Evolutionary conservation across 2,797 vertebrate genomes (phyloP), one percentile per base, ranked within the genome.

Genomic region (Phoebastria nigripes): DNA sequence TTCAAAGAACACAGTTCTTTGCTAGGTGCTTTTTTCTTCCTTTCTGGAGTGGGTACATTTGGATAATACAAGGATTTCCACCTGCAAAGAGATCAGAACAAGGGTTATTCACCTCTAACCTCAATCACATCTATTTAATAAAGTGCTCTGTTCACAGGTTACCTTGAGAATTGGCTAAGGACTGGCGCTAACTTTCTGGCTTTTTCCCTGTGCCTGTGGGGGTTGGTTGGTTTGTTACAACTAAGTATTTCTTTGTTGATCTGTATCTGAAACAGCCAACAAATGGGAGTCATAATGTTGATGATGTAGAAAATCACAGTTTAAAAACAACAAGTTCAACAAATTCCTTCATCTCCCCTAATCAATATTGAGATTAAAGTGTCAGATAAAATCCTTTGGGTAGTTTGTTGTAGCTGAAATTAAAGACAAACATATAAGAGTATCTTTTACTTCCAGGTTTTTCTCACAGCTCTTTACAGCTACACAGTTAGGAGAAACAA

Each of bases 281-380:
- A 71, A 95, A 86, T 63, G 26, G 37, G 70, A 88, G 41, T 83
- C 82, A 54, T 41, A 74, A 91, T 31, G 29, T 52, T 5, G 0
- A 7, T 73, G 47, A 52, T 44, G 67, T 41, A 87, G 79, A 90
- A 96, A 97, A 95, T 88, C 61, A 55, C 33, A 78, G 85, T 82
- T 93, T 71, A 78, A 90, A 94, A 88, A 22, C 37, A 92, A 72
- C 67, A 37, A 88, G 44, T 70, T 71, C 79, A 74, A 94, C 52
- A 90, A 91, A 83, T 81, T 80, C 54, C 88, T 95, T 87, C 54
- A 69, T 83, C 69, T 81, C 15, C 35, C 10, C 35, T 49, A 86
- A 83, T 94, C 94, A 81, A 83, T 95, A 74, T 2, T 78, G 49
- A 91, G 72, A 90, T 91, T 67, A 61, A 94, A 73, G 29, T 91